These are phyloP conservation scores for Microcebus jonahi DNA, from an alignment of 2,113 vertebrate species.

Conservation along the genomic window DNA sequence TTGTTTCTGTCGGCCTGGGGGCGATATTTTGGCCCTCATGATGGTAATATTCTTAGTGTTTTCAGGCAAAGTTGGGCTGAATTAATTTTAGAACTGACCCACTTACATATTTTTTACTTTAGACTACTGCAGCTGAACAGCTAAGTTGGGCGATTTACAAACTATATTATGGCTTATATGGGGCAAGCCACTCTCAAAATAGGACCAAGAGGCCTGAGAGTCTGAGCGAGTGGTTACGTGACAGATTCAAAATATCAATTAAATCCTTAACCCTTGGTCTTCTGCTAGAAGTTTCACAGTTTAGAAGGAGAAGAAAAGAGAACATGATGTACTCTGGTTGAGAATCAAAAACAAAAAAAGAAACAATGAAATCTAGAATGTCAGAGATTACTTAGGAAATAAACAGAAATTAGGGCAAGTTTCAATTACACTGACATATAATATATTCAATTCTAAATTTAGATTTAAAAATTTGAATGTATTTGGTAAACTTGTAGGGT, in stretches of 20 bases:
- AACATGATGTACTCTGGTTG: background rate
- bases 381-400: background rate
- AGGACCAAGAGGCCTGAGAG: background rate
- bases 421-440: background rate
- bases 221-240: background rate
- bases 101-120: constrained; percentile 77
- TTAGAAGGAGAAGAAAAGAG: background rate
- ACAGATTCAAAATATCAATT: constrained; percentile 60
- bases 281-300: background rate
- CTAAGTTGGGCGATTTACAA: constrained; percentile 75
- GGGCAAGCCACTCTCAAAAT: constrained; percentile 63
- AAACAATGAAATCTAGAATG: background rate
- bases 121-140: constrained; percentile 57
- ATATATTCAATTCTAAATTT: constrained; percentile 18
- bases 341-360: background rate
- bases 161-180: constrained; percentile 67
- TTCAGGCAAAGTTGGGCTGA: constrained; percentile 73
- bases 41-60: constrained; percentile 74
- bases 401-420: background rate
- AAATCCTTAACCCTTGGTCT: constrained; percentile 52
- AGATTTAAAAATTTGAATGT: constrained; percentile 1
- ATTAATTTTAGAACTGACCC: constrained; percentile 80
- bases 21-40: constrained; percentile 48
- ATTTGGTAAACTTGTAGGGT: background rate
- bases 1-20: constrained; percentile 33